Base-by-base conservation (phyloP, 2,888 invertebrate genomes). In the Drosophila falleni region DNA sequence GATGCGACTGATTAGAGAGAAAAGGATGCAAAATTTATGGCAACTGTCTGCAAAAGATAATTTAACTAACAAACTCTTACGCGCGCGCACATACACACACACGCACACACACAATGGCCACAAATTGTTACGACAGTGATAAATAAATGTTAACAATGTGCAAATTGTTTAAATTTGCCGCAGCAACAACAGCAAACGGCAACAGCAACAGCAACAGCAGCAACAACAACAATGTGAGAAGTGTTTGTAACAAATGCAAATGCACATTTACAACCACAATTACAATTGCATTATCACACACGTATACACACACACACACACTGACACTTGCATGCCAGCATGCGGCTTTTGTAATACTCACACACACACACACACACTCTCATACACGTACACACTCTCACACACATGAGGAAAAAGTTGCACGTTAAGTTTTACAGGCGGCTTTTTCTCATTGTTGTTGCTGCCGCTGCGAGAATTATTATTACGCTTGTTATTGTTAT, bases 61-160 rank as follows among this genome's bases (percentile, higher is more conserved):
- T 78, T 73, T 74, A 78, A 74, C 60, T 73, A 75, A 61, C 75
- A 78, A 72, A 78, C 78, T 75, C 62, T 39, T 44, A 61, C 56
- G 54, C 75, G 11, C 51, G 42, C 3, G 2, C 73, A 35, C 53
- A 50, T 47, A 53, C 39, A 16, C 53, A 23, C 50, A 10, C 42
- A 39, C 41, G 19, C 59, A 37, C 53, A 19, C 54, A 16, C 23
- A 61, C 42, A 78, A 64, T 60, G 55, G 55, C 69, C 62, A 66
- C 78, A 77, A 77, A 78, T 74, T 78, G 71, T 66, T 71, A 65
- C 81, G 81, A 81, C 79, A 85, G 73, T 85, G 82, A 85, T 76
- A 85, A 82, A 82, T 79, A 85, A 81, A 81, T 81, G 81, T 81
- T 81, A 81, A 81, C 82, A 81, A 85, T 76, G 85, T 85, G 81